Evolutionary conservation across 2,888 invertebrate genomes (phyloP), one percentile per base, ranked within the genome.

Genomic region (Coleophora flavipennella): DNA sequence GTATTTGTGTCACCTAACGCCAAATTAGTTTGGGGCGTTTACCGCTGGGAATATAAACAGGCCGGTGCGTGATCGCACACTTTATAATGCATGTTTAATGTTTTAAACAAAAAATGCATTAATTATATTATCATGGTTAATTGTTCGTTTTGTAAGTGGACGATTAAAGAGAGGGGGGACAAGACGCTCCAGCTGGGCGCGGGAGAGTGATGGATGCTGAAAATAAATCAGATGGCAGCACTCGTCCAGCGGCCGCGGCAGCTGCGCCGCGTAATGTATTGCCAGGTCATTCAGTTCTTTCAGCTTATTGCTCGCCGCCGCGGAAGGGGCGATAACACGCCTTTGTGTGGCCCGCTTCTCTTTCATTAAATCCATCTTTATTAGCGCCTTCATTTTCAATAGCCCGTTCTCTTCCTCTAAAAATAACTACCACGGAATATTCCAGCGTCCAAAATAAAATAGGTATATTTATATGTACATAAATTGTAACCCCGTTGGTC

Each of bases 201-300:
- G 53, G 57, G 57, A 49, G 55, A 58, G 74, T 81, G 83, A 84
- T 78, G 74, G 76, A 84, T 81, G 59, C 66, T 52, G 60, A 56
- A 68, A 67, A 80, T 84, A 81, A 83, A 83, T 84, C 83, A 75
- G 70, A 57, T 67, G 67, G 62, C 68, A 62, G 63, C 63, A 65
- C 68, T 74, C 65, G 64, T 51, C 60, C 62, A 57, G 58, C 60
- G 44, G 67, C 61, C 70, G 74, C 60, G 74, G 57, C 66, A 61
- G 55, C 43, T 43, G 45, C 48, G 73, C 59, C 65, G 61, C 56
- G 42, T 67, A 66, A 68, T 65, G 62, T 67, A 67, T 70, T 59
- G 56, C 56, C 50, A 60, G 61, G 65, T 68, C 63, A 66, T 58
- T 61, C 53, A 50, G 53, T 56, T 58, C 55, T 59, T 62, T 58